A percentile compares a stretch with the other conserved stretches of the same genome.
Conservation (phyloP, 2,113 vertebrate genomes). For the Saguinus midas region DNA sequence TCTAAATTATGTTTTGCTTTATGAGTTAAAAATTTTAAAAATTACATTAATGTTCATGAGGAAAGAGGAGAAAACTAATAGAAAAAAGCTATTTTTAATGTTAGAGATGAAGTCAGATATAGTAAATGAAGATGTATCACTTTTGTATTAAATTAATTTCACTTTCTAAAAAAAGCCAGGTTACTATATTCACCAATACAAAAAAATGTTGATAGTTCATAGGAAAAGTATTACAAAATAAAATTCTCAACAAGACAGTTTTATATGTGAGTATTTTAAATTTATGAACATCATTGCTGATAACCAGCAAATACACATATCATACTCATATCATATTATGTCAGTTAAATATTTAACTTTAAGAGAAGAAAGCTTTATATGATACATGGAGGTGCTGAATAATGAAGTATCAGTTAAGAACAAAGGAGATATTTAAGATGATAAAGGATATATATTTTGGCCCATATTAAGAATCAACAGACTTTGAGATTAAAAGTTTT, state of each 20-base stretch:
- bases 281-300: neutral
- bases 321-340: neutral
- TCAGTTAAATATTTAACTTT: neutral
- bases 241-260: neutral
- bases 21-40: neutral
- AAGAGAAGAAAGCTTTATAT: neutral
- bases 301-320: neutral
- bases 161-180: neutral
- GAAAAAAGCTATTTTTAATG: neutral
- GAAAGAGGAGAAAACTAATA: neutral
- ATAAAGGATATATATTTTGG: neutral
- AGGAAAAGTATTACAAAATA: neutral
- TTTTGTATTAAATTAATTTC: constrained; percentile 4
- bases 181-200: neutral
- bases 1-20: constrained; percentile 1
- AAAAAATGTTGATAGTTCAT: neutral
- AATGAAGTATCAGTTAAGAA: neutral
- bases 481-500: constrained; percentile 9
- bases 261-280: neutral
- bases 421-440: neutral
- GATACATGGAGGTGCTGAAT: neutral
- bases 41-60: constrained; percentile 19
- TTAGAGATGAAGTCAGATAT: neutral
- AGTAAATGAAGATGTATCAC: neutral
- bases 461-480: neutral